Conservation (phyloP, 2,113 vertebrate species). For the Patagioenas fasciata region DNA sequence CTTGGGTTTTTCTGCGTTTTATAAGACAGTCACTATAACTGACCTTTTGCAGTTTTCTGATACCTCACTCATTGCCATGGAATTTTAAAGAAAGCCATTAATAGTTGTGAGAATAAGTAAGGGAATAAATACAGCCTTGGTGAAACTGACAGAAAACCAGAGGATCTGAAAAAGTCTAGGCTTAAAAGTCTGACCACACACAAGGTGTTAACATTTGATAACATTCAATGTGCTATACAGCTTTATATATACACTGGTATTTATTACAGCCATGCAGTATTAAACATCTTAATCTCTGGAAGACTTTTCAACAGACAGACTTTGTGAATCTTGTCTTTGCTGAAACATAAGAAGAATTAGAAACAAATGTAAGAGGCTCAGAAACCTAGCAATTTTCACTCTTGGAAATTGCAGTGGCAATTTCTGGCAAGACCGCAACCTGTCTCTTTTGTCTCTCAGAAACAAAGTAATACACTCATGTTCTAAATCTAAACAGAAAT, state of each 20-base stretch:
- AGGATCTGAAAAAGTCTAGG: background rate
- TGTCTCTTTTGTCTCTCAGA: background rate
- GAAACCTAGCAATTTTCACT: slow-evolving; percentile 4
- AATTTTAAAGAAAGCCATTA: background rate
- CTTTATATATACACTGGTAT: background rate
- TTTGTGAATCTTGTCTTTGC: background rate
- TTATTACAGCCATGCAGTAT: background rate
- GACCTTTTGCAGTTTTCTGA: background rate
- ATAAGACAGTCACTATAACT: background rate
- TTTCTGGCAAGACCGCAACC: background rate
- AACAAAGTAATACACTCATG: background rate
- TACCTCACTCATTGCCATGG: background rate
- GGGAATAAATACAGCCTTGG: background rate
- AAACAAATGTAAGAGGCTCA: background rate
- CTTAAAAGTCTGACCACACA: background rate
- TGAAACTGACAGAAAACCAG: background rate
- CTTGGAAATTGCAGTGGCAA: background rate
- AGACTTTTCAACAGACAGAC: background rate
- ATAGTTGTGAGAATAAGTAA: background rate
- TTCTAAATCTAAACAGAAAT: background rate
- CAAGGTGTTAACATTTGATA: slow-evolving; percentile 12
- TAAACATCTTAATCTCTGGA: slow-evolving; percentile 17
- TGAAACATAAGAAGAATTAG: slow-evolving; percentile 5
- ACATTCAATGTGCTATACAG: background rate
- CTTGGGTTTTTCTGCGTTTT: background rate